phyloP scores from a whole-genome alignment of 2,888 invertebrate species.

The Drosophila imparisetae region DNA sequence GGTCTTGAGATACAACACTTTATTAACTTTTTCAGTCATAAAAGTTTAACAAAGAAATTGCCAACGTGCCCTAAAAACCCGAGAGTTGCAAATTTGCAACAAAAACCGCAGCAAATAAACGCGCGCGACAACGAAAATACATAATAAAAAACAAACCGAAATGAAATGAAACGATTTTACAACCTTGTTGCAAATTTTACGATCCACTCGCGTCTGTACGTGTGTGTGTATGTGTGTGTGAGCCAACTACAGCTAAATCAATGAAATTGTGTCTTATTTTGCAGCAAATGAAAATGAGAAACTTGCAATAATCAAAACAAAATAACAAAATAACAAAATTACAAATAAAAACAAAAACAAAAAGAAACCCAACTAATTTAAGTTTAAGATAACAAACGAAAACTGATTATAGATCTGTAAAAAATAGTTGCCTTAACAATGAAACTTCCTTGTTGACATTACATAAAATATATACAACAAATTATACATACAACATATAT shows the following conservation, averaged over 20 bases:
- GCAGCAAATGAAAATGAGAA: conserved; percentile 40
- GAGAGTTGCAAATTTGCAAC: conserved; percentile 5
- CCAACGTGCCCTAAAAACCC: conserved; percentile 21
- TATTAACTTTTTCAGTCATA: conserved; percentile 9
- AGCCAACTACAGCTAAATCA: conserved; percentile 16
- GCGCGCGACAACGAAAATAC: conserved; percentile 2
- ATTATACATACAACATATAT: conserved; percentile 44
- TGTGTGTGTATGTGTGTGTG: conserved; percentile 13
- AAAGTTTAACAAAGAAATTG: conserved; percentile 10
- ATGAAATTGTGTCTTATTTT: conserved; percentile 12
- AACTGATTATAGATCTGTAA: conserved; percentile 28
- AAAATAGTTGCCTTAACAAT: conserved; percentile 76
- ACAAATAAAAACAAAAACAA: conserved; percentile 11
- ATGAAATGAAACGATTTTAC: conserved; percentile 27
- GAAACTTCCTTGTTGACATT: conserved; percentile 75
- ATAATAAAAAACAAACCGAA: conserved; percentile 14
- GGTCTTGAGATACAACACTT: conserved; percentile 9
- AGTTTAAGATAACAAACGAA: conserved; percentile 27
- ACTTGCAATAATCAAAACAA: conserved; percentile 33
- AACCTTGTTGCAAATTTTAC: conserved; percentile 41
- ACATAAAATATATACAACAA: conserved; percentile 46
- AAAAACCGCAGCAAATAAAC: conserved; percentile 9
- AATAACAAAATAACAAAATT: conserved; percentile 1
- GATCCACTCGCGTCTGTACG: conserved; percentile 1
- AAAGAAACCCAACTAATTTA: conserved; percentile 23